Base-by-base conservation (phyloP, 2,888 invertebrate species). In the Drosophila histrio region DNA sequence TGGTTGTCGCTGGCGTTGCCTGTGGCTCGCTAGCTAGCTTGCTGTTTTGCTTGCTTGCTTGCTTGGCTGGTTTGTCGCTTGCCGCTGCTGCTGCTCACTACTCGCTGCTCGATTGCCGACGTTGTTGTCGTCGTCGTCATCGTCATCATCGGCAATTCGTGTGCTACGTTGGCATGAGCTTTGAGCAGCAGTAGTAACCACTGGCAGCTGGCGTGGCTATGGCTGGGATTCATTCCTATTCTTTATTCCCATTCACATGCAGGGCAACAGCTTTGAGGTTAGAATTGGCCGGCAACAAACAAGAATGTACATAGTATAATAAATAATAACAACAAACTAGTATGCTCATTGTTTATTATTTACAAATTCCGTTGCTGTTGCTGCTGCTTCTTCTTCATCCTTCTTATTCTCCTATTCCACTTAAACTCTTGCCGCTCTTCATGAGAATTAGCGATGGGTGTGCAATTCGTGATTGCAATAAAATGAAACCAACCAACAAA, bases 41-140 rank as follows among this genome's bases (percentile, higher is more conserved):
- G 70, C 65, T 71, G 58, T 47, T n/a, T n/a, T 52, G 59, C 52
- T 57, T 36, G 39, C 59, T 36, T 71, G 72, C 74, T 72, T 77
- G 77, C 73, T 77, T 77, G 72, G 72, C 72, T 72, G 77, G 66
- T 74, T 76, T 76, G 74, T 72, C 72, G 74, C 59, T 76, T 53
- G 64, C 52, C 32, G 54, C 60, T 58, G 49, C 36, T 52, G 36
- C 21, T 43, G 38, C 58, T 62, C 41, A 43, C 7, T 43, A n/a
- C 28, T 38, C 50, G 56, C 44, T 68, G 53, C 61, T 65, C 60
- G 57, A 63, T 58, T 52, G 62, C 53, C 57, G 75, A 44, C 58
- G 66, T 47, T 30, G 66, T 34, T 38, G 72, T 38, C 50, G 60
- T 43, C 50, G 72, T 53, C 44, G 70, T 47, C n/a, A 57, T 44